Evolutionary conservation across 1,140 invertebrate genomes (phyloP).

Genomic region (Heliconius melpomene): DNA sequence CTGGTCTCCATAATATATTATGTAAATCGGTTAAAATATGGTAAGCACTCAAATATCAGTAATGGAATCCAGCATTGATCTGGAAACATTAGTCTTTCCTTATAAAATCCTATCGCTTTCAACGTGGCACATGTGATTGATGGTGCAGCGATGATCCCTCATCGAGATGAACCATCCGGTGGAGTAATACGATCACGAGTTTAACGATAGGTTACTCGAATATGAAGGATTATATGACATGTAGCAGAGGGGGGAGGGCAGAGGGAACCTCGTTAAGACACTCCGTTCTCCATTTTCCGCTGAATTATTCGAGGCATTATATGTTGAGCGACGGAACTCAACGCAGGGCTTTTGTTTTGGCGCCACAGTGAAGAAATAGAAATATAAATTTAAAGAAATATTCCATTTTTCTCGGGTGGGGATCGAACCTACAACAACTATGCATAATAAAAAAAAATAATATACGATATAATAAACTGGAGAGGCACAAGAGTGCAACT

Average conservation of each 20-base stretch:
- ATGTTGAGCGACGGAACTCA: no score
- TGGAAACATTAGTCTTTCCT: slow-evolving; percentile 7
- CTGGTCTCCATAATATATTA: not conserved
- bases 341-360: no score
- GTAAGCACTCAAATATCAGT: not conserved
- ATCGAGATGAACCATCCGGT: slow-evolving; percentile 23
- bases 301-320: no score
- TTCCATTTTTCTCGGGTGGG: no score
- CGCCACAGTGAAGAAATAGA: no score
- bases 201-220: not conserved
- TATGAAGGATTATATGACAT: not conserved
- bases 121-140: slow-evolving; percentile 37
- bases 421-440: no score
- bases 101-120: slow-evolving; percentile 26
- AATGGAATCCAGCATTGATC: not conserved
- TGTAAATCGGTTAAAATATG: not conserved
- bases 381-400: no score
- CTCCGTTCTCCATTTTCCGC: no score
- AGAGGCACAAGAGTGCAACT: no score
- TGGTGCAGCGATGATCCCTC: slow-evolving; percentile 26
- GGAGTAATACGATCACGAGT: not conserved
- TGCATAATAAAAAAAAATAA: no score
- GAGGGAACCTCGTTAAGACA: no score
- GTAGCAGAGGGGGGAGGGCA: not conserved
- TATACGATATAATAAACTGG: no score